Conservation (phyloP, 2,797 vertebrate genomes). For the Propithecus perrieri region DNA sequence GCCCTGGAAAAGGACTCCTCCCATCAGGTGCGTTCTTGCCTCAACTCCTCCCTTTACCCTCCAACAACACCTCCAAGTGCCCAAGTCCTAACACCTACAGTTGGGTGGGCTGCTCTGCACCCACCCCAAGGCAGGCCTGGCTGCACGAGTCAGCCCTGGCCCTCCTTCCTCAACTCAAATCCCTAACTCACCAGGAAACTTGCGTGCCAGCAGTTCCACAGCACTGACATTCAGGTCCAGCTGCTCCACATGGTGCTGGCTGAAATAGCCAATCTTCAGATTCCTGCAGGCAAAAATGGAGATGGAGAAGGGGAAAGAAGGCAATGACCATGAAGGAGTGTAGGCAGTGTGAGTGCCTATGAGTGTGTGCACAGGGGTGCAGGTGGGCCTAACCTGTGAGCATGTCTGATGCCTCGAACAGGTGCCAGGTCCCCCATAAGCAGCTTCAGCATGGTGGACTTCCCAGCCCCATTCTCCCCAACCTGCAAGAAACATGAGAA, state of each 20-base stretch:
- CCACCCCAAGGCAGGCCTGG: neutral
- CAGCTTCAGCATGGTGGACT: slow-evolving; percentile 96
- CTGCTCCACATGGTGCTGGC: slow-evolving; percentile 98
- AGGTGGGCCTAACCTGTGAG: slow-evolving; percentile 90
- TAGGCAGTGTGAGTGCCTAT: no score
- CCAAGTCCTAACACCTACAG: neutral
- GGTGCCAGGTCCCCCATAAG: slow-evolving; percentile 96
- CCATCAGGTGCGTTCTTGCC: neutral
- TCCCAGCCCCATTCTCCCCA: slow-evolving; percentile 97
- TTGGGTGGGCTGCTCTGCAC: neutral
- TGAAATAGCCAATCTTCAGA: slow-evolving; percentile 98
- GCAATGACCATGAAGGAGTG: neutral
- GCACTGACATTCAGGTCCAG: slow-evolving; percentile 96
- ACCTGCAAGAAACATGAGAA: slow-evolving; percentile 85
- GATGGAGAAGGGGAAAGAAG: neutral
- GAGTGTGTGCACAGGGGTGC: fast-evolving
- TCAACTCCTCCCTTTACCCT: neutral
- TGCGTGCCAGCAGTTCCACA: slow-evolving; percentile 94
- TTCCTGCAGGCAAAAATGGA: slow-evolving; percentile 86
- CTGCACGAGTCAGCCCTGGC: neutral
- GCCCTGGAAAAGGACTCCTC: slow-evolving; percentile 86
- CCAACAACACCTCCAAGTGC: neutral
- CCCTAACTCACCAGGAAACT: slow-evolving; percentile 91
- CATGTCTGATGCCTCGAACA: slow-evolving; percentile 91
- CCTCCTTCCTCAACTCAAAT: neutral